Evolutionary conservation across 92 coral and sea anemone species (phyloP).

Genomic region (Actinostola sp.): DNA sequence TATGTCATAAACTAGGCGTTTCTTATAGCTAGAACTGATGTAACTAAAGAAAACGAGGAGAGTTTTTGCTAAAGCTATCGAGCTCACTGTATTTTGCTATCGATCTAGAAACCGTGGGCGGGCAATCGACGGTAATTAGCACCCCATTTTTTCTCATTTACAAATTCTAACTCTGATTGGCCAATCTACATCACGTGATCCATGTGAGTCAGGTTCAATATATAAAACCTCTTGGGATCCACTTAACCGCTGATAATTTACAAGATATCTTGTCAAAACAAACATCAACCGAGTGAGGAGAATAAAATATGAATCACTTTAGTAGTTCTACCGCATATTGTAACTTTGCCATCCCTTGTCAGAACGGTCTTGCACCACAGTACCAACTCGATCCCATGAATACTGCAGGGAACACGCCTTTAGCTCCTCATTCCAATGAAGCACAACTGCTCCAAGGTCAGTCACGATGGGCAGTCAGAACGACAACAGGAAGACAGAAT

Average conservation of each 20-base stretch:
- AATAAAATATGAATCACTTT: slow-evolving; percentile 6
- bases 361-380: not conserved
- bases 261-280: slow-evolving; percentile 5
- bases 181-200: slow-evolving; percentile 7
- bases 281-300: not conserved
- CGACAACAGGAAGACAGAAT: slow-evolving; percentile 1
- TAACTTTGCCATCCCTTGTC: not conserved
- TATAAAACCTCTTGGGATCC: slow-evolving; percentile 7
- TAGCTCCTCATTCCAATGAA: not conserved
- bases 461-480: no score
- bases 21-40: no score
- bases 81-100: no score
- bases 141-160: not conserved
- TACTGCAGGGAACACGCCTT: slow-evolving; percentile 6
- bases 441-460: no score
- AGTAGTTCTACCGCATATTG: not conserved
- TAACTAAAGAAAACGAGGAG: no score
- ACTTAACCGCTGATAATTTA: slow-evolving; percentile 9
- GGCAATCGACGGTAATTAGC: no score
- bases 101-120: no score
- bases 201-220: slow-evolving; percentile 11
- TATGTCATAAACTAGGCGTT: no score
- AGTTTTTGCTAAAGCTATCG: no score
- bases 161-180: slow-evolving; percentile 5
- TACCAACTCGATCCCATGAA: not conserved